Evolutionary conservation across 2,797 vertebrate genomes (phyloP), one percentile per base, ranked within the genome.

Genomic region (Limosa lapponica): DNA sequence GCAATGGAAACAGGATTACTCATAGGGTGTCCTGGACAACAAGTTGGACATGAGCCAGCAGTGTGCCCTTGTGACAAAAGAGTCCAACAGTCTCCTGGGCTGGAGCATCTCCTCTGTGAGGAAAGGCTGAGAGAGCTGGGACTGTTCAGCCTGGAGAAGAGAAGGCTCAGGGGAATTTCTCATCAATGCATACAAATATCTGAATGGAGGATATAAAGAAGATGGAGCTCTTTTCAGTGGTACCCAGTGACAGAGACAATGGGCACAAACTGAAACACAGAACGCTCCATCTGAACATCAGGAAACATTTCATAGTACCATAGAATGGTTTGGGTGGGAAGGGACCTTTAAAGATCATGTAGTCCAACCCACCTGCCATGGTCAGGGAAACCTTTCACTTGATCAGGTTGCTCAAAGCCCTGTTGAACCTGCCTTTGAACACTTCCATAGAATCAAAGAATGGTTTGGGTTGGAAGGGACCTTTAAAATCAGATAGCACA

Each of bases 111-210:
- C 39, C 17, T 24, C 1, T 14, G 1, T 1, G 4, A 65, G 73
- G 30, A 28, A 79, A 75, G 34, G 32, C 65, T 89, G 57, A 57
- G 82, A 62, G 46, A 59, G 48, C 20, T 24, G 65, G n/a, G 46
- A 67, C 65, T 78, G 48, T 66, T 89, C 58, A 69, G 32, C 18
- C 16, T 27, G 17, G 65, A 75, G 41, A 82, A 46, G 46, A 72
- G 52, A 58, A 80, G 17, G 27, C 18, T 78, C 4, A 0, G 22
- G 6, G 4, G 1, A 3, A 12, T 2, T 28, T 73, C 36, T 84
- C 41, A 46, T 28, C 41, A 20, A 1, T 46, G 8, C 54, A 7
- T 54, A 30, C 16, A 71, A 71, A 71, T 57, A 75, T 32, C 25
- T 73, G 48, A 54, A 36, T 7, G 37, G 36, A 78, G 7, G 27